phyloP scores from a whole-genome alignment of 2,888 invertebrate species.

The Oxycera nigricornis region DNA sequence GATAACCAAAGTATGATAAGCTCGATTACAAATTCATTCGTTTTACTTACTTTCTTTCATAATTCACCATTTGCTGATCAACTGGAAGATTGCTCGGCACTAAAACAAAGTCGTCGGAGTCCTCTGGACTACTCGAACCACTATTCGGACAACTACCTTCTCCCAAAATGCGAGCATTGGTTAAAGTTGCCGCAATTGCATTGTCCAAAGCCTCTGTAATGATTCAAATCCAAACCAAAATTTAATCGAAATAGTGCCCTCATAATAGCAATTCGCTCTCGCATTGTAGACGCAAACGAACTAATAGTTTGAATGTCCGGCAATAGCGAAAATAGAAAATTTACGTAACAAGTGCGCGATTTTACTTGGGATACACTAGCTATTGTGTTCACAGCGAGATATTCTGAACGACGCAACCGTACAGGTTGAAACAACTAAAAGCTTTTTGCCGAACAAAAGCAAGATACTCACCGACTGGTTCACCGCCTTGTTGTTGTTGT shows the following conservation, averaged over 20 bases:
- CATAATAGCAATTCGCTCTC: too few species aligned
- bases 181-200: conserved; percentile 67
- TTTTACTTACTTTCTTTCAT: conserved; percentile 57
- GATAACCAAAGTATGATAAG: too few species aligned
- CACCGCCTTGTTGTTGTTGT: conserved; percentile 54
- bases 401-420: neutral
- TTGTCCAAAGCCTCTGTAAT: conserved; percentile 63
- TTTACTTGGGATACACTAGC: neutral
- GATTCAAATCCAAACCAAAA: neutral
- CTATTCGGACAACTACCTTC: conserved; percentile 59
- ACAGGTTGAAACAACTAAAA: neutral
- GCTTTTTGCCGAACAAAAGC: neutral
- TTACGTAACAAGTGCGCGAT: conserved; percentile 16
- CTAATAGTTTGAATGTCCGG: neutral
- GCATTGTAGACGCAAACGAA: neutral
- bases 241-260: neutral
- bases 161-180: conserved; percentile 66
- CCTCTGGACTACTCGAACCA: conserved; percentile 71
- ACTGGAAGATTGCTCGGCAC: conserved; percentile 74
- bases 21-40: too few species aligned
- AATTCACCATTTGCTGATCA: conserved; percentile 63
- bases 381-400: neutral
- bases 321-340: conserved; percentile 33
- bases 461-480: conserved; percentile 47
- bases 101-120: conserved; percentile 80